phyloP scores from a whole-genome alignment of 1,140 invertebrate genomes.

The Orchesella cincta region DNA sequence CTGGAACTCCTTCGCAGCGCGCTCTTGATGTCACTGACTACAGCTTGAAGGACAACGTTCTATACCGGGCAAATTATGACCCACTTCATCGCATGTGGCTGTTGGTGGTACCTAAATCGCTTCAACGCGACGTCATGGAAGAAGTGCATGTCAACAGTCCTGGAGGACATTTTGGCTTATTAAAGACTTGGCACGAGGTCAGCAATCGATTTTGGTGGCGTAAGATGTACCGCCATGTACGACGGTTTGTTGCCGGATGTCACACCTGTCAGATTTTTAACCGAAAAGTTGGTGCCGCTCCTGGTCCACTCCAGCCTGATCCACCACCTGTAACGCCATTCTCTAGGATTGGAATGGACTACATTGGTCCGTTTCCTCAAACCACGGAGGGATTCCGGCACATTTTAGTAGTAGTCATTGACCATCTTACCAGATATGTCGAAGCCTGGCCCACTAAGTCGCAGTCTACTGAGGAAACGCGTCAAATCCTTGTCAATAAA shows the following conservation, averaged over 20 bases:
- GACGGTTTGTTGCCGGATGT: slow-evolving; percentile 21
- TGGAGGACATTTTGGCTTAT: slow-evolving; percentile 34
- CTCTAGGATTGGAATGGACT: slow-evolving; percentile 14
- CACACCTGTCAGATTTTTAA: slow-evolving; percentile 13
- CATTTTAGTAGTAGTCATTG: slow-evolving; percentile 16
- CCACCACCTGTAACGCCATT: not conserved
- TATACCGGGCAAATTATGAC: slow-evolving; percentile 25
- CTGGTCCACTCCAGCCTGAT: not conserved
- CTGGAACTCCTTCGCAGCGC: no score
- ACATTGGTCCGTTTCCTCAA: slow-evolving; percentile 24
- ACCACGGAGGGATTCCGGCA: not conserved
- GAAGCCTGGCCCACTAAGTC: not conserved
- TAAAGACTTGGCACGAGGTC: slow-evolving; percentile 17
- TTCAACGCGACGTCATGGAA: not conserved
- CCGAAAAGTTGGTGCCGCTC: not conserved
- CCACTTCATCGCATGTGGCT: slow-evolving; percentile 15
- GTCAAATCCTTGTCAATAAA: not conserved
- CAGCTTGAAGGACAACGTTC: not conserved
- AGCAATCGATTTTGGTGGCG: slow-evolving; percentile 30
- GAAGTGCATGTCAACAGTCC: not conserved
- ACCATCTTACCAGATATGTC: slow-evolving; percentile 20
- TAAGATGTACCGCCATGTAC: not conserved
- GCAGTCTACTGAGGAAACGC: not conserved
- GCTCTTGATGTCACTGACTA: no score
- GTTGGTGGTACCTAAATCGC: slow-evolving; percentile 24